A percentile compares a stretch with the other conserved stretches of the same genome.
Evolutionary conservation across 2,888 invertebrate genomes (phyloP).

Genomic region (Acanthoscelides obtectus): DNA sequence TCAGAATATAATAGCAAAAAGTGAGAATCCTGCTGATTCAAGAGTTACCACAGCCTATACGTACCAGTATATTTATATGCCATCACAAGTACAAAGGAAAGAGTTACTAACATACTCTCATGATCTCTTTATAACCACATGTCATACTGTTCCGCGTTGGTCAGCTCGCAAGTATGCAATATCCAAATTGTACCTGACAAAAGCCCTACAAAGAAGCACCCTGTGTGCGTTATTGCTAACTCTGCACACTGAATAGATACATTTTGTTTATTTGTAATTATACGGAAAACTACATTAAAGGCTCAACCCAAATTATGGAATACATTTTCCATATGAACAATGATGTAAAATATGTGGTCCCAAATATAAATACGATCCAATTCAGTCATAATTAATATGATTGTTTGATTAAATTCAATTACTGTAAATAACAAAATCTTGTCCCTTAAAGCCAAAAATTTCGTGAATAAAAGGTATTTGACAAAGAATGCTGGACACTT

Average conservation of each 20-base stretch:
- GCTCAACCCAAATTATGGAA: background rate
- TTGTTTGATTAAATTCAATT: background rate
- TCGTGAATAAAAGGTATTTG: background rate
- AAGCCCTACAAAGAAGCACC: background rate
- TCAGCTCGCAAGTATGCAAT: no score
- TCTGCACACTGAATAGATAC: background rate
- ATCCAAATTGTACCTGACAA: background rate
- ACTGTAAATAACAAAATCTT: background rate
- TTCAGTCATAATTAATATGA: background rate
- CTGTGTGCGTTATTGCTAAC: background rate
- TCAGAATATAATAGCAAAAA: no score
- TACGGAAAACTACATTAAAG: background rate
- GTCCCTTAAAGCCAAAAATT: background rate
- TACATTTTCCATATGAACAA: background rate
- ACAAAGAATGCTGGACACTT: no score
- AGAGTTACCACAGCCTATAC: no score
- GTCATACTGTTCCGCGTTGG: no score
- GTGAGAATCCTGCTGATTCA: no score
- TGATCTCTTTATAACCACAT: no score
- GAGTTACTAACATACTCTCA: no score
- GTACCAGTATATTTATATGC: no score
- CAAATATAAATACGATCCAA: background rate
- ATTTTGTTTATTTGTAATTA: background rate
- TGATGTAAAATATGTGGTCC: background rate
- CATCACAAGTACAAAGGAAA: no score